A percentile compares a stretch with the other conserved stretches of the same genome.
Evolutionary conservation across 2,888 invertebrate genomes (phyloP).

Genomic region (Andrena camellia): DNA sequence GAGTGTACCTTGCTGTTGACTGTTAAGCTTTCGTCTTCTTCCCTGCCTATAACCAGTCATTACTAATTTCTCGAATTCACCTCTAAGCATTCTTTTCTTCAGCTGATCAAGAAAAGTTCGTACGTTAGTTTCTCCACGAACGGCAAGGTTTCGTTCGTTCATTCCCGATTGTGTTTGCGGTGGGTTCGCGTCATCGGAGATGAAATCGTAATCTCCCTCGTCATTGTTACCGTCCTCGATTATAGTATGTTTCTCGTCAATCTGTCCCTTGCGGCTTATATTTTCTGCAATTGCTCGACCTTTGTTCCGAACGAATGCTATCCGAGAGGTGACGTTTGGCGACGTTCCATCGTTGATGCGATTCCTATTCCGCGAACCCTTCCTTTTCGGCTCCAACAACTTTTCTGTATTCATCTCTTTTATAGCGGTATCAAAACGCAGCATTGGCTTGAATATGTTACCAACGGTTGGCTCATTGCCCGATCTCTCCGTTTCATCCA

Average conservation of each 20-base stretch:
- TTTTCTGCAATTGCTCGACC: background rate
- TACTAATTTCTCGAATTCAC: conserved; percentile 41
- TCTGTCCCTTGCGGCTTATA: background rate
- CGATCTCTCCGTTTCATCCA: background rate
- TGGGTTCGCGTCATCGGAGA: background rate
- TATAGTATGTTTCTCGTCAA: background rate
- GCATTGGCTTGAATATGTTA: background rate
- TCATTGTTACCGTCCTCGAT: background rate
- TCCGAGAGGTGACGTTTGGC: background rate
- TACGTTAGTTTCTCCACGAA: conserved; percentile 36
- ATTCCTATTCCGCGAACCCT: background rate
- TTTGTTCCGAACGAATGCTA: background rate
- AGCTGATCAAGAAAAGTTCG: conserved; percentile 72
- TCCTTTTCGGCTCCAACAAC: background rate
- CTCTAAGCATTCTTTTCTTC: conserved; percentile 55
- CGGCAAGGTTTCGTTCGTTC: background rate
- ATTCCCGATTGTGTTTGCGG: background rate
- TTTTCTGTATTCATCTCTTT: background rate
- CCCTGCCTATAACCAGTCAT: conserved; percentile 69
- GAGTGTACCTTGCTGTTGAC: conserved; percentile 91
- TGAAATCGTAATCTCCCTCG: background rate
- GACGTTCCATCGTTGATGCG: background rate
- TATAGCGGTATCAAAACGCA: background rate
- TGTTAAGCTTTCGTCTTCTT: conserved; percentile 87
- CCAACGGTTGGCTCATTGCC: background rate